Evolutionary conservation across 2,113 vertebrate genomes (phyloP).

Genomic region (Formicarius rufipectus): DNA sequence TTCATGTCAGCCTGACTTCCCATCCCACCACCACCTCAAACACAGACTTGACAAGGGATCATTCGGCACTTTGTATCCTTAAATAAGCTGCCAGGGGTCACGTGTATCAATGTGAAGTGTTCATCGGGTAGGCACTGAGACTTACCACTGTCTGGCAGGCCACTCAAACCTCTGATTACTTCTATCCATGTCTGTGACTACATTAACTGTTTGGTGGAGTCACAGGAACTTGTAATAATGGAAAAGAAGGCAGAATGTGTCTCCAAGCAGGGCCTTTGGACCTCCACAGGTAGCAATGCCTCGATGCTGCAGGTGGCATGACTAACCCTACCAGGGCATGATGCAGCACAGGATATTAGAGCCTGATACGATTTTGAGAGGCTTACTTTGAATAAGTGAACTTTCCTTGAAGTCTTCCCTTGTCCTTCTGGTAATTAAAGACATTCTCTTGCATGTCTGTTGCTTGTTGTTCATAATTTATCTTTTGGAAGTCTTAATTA

Average conservation of each 20-base stretch:
- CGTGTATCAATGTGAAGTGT: background rate
- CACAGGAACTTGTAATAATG: background rate
- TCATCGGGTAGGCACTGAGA: background rate
- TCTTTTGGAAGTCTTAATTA: background rate
- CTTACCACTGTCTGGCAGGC: accelerated
- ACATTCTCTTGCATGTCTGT: background rate
- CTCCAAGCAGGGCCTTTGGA: background rate
- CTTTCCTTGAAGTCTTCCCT: background rate
- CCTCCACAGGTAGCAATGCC: background rate
- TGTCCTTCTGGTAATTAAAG: background rate
- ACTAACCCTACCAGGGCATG: background rate
- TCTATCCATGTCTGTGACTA: background rate
- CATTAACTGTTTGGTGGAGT: accelerated
- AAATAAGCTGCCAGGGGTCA: background rate
- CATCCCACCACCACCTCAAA: too few relatives aligned
- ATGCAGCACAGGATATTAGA: accelerated
- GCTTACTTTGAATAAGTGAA: background rate
- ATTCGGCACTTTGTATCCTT: background rate
- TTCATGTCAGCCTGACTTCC: background rate
- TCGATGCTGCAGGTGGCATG: accelerated
- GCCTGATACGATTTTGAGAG: background rate
- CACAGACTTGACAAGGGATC: background rate
- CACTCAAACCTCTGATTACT: background rate
- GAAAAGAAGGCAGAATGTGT: background rate
- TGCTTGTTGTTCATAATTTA: background rate